Percentiles rank a stretch among this genome's conserved stretches.
Conservation (phyloP, 2,113 vertebrate species). For the Albula goreensis region DNA sequence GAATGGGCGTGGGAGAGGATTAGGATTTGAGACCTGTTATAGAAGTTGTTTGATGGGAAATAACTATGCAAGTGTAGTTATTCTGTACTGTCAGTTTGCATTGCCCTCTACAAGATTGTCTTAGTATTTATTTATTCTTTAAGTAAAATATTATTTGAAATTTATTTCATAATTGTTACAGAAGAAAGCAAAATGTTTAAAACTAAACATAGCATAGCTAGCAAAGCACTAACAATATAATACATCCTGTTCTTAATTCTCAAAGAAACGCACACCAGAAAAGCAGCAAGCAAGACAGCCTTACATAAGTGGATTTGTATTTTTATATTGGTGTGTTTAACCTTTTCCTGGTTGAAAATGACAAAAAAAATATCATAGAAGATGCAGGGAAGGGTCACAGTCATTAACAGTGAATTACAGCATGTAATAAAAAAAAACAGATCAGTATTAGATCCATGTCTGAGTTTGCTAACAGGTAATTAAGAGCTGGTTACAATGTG, state of each 20-base stretch:
- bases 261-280: no score
- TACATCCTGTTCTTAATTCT: no score
- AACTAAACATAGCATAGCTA: no score
- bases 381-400: background rate
- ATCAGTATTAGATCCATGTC: background rate
- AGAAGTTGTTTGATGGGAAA: background rate
- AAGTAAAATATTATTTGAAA: no score
- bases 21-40: background rate
- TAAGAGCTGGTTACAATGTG: slow-evolving; percentile 6
- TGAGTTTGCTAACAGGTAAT: slow-evolving; percentile 3
- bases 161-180: no score
- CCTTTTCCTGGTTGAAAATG: slow-evolving; percentile 3
- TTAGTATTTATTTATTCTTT: no score
- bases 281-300: background rate
- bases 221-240: no score
- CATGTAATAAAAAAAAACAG: background rate
- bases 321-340: background rate
- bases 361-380: background rate
- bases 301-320: background rate
- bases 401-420: slow-evolving; percentile 14
- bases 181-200: no score
- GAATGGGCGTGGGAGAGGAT: background rate
- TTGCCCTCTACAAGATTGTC: background rate
- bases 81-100: background rate
- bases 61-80: background rate